Evolutionary conservation across 2,888 invertebrate species (phyloP).

Genomic region (Lobophora halterata): DNA sequence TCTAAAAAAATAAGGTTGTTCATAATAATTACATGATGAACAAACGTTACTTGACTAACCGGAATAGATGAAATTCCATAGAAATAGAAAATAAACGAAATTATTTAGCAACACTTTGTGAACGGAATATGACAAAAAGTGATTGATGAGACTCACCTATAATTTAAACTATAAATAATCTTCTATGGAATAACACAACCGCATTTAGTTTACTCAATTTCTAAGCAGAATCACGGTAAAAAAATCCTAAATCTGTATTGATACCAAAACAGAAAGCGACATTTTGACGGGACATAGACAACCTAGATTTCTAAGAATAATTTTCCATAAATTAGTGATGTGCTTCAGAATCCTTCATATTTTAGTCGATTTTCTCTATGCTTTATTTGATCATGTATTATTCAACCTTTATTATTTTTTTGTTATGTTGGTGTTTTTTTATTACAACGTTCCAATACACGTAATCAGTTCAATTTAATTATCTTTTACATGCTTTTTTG

Average conservation of each 20-base stretch:
- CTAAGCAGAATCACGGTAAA: slow-evolving; percentile 57
- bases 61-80: slow-evolving; percentile 14
- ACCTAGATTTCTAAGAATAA: slow-evolving; percentile 4
- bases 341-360: background rate
- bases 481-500: too few relatives aligned
- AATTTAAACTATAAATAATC: slow-evolving; percentile 17
- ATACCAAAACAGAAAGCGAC: slow-evolving; percentile 78
- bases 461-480: too few relatives aligned
- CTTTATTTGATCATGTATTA: background rate
- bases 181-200: slow-evolving; percentile 27
- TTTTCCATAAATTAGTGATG: background rate
- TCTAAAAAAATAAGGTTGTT: background rate
- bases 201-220: slow-evolving; percentile 41
- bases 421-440: background rate
- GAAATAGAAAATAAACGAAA: slow-evolving; percentile 20
- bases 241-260: slow-evolving; percentile 60
- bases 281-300: slow-evolving; percentile 66
- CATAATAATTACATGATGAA: background rate
- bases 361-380: slow-evolving; percentile 7
- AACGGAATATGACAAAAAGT: slow-evolving; percentile 3
- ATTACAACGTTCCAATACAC: too few relatives aligned
- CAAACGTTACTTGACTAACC: background rate
- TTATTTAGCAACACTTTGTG: slow-evolving; percentile 14
- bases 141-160: slow-evolving; percentile 31
- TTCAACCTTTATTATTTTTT: background rate